These are phyloP conservation scores for Tautogolabrus adspersus DNA, from an alignment of 2,113 vertebrate species.

Conservation along the genomic window DNA sequence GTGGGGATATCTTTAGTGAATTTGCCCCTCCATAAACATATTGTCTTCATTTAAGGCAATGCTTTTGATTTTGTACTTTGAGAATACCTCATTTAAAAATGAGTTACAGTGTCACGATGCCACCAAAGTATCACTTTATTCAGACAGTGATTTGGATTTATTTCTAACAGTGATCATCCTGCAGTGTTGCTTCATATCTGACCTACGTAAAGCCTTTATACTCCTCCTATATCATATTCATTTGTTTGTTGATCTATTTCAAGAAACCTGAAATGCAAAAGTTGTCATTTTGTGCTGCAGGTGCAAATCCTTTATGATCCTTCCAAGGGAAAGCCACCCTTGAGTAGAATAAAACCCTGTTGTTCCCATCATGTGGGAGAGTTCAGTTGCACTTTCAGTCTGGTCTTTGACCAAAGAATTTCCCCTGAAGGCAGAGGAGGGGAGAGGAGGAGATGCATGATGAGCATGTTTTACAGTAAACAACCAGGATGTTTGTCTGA, in stretches of 20 bases:
- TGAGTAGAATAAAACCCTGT: neutral
- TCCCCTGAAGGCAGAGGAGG: conserved; percentile 23
- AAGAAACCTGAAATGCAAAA: neutral
- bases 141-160: conserved; percentile 5
- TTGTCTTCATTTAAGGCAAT: neutral
- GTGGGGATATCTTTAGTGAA: neutral
- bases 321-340: neutral
- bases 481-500: conserved; percentile 29
- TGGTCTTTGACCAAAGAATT: conserved; percentile 34
- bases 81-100: neutral
- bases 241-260: neutral
- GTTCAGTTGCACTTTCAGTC: conserved; percentile 4
- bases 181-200: conserved; percentile 20
- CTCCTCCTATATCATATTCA: neutral
- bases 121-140: neutral
- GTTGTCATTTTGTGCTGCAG: neutral
- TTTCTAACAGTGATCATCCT: conserved; percentile 7
- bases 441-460: conserved; percentile 14
- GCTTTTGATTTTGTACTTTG: neutral
- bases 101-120: neutral
- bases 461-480: conserved; percentile 50
- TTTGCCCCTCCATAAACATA: too few species aligned
- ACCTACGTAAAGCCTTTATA: conserved; percentile 32
- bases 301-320: neutral
- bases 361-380: conserved; percentile 18